Conservation (phyloP, 2,888 invertebrate genomes). For the Drosophila buzzatii region DNA sequence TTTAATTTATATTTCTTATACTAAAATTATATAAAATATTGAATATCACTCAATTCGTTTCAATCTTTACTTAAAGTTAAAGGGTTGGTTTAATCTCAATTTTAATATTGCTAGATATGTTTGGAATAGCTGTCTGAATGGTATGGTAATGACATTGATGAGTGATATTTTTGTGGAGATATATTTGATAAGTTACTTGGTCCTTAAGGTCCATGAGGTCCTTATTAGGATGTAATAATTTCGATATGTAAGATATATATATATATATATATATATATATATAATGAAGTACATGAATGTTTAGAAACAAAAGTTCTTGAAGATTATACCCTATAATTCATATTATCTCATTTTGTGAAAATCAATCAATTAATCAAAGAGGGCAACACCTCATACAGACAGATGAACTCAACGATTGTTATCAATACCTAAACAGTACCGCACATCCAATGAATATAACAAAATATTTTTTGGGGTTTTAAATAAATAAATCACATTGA, state of each 20-base stretch:
- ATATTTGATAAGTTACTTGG: neutral
- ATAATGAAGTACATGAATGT: neutral
- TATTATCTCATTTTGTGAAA: neutral
- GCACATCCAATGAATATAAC: neutral
- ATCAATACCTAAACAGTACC: neutral
- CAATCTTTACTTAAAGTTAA: neutral
- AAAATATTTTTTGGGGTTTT: neutral
- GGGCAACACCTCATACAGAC: neutral
- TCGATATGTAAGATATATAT: neutral
- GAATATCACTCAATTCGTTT: constrained; percentile 53
- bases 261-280: too few relatives aligned
- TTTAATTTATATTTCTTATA: constrained; percentile 83
- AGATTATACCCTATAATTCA: too few relatives aligned
- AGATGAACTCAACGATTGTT: neutral
- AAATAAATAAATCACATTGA: neutral
- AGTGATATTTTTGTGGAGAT: neutral
- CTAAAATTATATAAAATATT: constrained; percentile 78
- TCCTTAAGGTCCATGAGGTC: neutral
- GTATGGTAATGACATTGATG: neutral
- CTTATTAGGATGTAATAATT: neutral
- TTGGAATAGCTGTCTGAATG: neutral
- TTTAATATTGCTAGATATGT: neutral
- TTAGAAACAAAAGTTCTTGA: neutral
- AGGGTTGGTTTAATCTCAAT: neutral
- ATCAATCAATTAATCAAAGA: neutral